Percentiles rank a stretch among this genome's conserved stretches.
phyloP scores from a whole-genome alignment of 2,888 invertebrate species.

The Bembecia ichneumoniformis region DNA sequence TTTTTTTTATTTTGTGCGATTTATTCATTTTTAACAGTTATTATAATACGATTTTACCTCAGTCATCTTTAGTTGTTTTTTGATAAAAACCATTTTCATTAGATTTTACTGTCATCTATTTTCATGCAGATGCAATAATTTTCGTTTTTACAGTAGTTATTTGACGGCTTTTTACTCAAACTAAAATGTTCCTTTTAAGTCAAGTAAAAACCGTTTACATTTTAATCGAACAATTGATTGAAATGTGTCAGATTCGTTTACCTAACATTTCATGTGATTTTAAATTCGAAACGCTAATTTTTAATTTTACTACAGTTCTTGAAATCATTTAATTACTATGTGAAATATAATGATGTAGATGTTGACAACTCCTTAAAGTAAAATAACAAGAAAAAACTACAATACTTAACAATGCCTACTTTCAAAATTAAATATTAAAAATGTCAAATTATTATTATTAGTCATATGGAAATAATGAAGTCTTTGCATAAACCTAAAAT shows the following conservation, averaged over 20 bases:
- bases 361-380: not conserved
- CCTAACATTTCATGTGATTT: slow-evolving; percentile 37
- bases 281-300: slow-evolving; percentile 29
- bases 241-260: slow-evolving; percentile 6
- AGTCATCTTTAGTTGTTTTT: slow-evolving; percentile 57
- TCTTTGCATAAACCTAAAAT: not conserved
- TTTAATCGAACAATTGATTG: not conserved
- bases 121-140: slow-evolving; percentile 14
- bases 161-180: not conserved
- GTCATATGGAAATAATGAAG: too few species aligned
- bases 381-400: not conserved
- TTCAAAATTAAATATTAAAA: not conserved
- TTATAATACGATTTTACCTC: slow-evolving; percentile 64
- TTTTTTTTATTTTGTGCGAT: slow-evolving; percentile 59
- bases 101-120: slow-evolving; percentile 15
- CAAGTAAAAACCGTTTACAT: too few species aligned
- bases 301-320: not conserved
- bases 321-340: not conserved
- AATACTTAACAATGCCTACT: not conserved
- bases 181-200: not conserved
- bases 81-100: slow-evolving; percentile 20
- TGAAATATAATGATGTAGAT: not conserved
- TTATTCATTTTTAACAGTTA: slow-evolving; percentile 70
- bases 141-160: slow-evolving; percentile 3
- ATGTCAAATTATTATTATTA: not conserved